Conservation (phyloP, 2,797 vertebrate genomes). For the Chiloscyllium punctatum region DNA sequence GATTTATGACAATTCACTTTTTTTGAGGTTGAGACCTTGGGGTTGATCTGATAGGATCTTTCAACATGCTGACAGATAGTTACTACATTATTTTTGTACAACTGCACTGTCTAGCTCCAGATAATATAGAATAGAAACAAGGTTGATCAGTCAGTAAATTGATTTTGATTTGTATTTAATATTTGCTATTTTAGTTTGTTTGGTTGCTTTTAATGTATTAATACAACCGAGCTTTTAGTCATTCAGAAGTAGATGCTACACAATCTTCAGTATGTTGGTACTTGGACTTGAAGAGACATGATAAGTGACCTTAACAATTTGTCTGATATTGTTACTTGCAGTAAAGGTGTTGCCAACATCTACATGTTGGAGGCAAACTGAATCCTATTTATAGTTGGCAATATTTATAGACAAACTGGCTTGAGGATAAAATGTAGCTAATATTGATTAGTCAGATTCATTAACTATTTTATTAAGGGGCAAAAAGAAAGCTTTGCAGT, state of each 20-base stretch:
- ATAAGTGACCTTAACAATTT: not conserved
- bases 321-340: not conserved
- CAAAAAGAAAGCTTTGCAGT: not conserved
- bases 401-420: not conserved
- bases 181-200: not conserved
- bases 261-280: not conserved
- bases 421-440: not conserved
- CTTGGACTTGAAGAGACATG: not conserved
- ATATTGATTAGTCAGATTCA: slow-evolving; percentile 6
- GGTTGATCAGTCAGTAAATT: not conserved
- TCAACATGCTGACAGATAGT: not conserved
- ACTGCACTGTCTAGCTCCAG: not conserved
- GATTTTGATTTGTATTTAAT: not conserved
- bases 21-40: not conserved
- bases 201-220: not conserved
- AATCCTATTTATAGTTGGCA: not conserved
- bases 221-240: not conserved
- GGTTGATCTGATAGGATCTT: not conserved
- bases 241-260: not conserved
- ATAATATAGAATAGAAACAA: not conserved
- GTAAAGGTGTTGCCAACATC: not conserved
- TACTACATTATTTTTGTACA: not conserved
- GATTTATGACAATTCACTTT: not conserved
- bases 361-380: not conserved
- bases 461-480: not conserved